phyloP scores from a whole-genome alignment of 2,888 invertebrate species.

The Agrochola lychnidis region DNA sequence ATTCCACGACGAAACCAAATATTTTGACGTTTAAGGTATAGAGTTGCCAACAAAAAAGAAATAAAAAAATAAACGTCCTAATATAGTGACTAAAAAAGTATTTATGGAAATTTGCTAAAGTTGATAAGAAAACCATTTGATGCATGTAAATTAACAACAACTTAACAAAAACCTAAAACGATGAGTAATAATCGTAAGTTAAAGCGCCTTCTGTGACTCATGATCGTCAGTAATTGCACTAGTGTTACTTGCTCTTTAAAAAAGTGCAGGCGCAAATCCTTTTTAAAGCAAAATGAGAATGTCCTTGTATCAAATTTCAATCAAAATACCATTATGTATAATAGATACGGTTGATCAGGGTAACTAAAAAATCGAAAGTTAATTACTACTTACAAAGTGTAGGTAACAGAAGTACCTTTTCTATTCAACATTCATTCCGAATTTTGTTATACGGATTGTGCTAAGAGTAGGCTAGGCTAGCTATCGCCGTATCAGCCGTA shows the following conservation, averaged over 20 bases:
- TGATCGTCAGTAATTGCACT: not conserved
- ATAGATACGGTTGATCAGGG: not conserved
- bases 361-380: not conserved
- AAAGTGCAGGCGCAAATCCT: slow-evolving; percentile 15
- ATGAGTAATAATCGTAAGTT: not conserved
- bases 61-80: not conserved
- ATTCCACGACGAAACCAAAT: slow-evolving; percentile 52
- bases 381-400: not conserved
- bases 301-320: not conserved
- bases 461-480: not conserved
- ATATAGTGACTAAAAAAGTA: not conserved
- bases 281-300: not conserved
- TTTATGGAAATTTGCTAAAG: not conserved
- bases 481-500: too few relatives aligned
- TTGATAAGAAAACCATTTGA: not conserved
- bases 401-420: not conserved
- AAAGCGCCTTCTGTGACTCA: slow-evolving; percentile 4
- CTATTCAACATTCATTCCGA: not conserved
- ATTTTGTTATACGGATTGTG: not conserved
- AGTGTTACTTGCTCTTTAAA: slow-evolving; percentile 16
- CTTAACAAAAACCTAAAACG: not conserved
- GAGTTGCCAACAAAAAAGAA: slow-evolving; percentile 35
- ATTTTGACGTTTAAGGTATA: slow-evolving; percentile 54
- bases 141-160: not conserved
- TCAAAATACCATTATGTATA: not conserved